Conservation (phyloP, 35 echinoderm and acorn worm genomes). For the Stichopus chloronotus region DNA sequence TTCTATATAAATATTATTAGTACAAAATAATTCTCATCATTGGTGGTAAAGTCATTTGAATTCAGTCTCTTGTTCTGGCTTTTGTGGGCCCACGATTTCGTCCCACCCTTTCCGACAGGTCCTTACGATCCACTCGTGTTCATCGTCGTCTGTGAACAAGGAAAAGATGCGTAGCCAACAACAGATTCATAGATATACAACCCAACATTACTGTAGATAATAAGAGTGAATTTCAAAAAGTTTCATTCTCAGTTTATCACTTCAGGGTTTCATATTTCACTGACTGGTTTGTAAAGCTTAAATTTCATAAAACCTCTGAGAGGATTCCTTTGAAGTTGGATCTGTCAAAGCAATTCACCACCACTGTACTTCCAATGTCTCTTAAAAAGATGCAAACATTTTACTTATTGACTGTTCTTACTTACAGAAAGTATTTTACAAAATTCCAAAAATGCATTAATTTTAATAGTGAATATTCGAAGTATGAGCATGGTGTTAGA, state of each 20-base stretch:
- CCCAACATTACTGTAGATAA: neutral
- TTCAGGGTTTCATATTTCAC: neutral
- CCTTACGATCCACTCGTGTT: conserved; percentile 93
- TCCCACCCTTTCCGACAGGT: conserved; percentile 99
- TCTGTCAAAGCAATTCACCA: no score
- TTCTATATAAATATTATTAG: neutral
- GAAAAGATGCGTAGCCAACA: neutral
- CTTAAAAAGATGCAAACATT: no score
- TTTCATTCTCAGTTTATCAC: neutral
- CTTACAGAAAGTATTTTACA: no score
- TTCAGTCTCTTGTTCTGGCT: neutral
- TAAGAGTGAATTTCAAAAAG: no score
- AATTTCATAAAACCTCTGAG: no score
- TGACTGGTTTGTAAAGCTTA: neutral
- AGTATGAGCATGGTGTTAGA: no score
- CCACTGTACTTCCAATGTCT: no score
- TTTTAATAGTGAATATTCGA: no score
- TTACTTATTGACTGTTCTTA: no score
- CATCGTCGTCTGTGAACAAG: conserved; percentile 90
- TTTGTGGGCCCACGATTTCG: conserved; percentile 89
- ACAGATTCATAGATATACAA: neutral
- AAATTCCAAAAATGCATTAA: no score
- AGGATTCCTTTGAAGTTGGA: no score
- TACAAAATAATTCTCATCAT: neutral
- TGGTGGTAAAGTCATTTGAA: neutral